phyloP scores from a whole-genome alignment of 2,888 invertebrate species.

The Melanargia galathea region DNA sequence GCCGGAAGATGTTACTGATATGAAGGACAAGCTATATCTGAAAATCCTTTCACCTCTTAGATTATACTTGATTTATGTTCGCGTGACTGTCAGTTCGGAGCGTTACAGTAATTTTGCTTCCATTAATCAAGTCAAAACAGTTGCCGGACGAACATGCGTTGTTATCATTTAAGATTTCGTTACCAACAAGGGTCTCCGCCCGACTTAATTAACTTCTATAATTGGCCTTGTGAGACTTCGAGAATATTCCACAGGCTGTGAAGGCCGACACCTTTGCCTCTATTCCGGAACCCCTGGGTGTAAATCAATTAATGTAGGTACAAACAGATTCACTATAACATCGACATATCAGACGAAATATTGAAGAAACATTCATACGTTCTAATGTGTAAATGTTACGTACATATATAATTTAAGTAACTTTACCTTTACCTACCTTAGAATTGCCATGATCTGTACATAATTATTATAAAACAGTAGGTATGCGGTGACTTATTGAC shows the following conservation, averaged over 20 bases:
- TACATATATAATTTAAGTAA: too few species aligned
- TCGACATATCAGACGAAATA: not conserved
- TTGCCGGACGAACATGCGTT: slow-evolving; percentile 45
- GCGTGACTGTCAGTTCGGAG: slow-evolving; percentile 32
- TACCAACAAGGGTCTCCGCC: slow-evolving; percentile 54
- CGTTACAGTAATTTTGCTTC: slow-evolving; percentile 39
- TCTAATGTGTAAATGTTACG: too few species aligned
- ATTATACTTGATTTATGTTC: slow-evolving; percentile 34
- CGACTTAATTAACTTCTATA: slow-evolving; percentile 59
- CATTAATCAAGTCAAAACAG: slow-evolving; percentile 48
- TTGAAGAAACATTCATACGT: not conserved
- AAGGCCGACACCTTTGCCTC: slow-evolving; percentile 31
- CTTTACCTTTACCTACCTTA: too few species aligned
- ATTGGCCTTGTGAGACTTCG: slow-evolving; percentile 51
- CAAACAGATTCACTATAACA: slow-evolving; percentile 9
- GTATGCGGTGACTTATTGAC: too few species aligned
- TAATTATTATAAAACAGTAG: too few species aligned
- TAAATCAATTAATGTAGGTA: slow-evolving; percentile 30
- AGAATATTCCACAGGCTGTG: slow-evolving; percentile 32
- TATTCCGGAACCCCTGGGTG: slow-evolving; percentile 27
- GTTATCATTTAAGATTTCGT: slow-evolving; percentile 55
- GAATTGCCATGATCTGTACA: too few species aligned
- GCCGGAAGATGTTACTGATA: slow-evolving; percentile 22
- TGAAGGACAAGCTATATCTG: slow-evolving; percentile 24
- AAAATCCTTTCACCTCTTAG: slow-evolving; percentile 28